Conservation (phyloP, 2,888 invertebrate genomes). For the Palloptera scutellata region DNA sequence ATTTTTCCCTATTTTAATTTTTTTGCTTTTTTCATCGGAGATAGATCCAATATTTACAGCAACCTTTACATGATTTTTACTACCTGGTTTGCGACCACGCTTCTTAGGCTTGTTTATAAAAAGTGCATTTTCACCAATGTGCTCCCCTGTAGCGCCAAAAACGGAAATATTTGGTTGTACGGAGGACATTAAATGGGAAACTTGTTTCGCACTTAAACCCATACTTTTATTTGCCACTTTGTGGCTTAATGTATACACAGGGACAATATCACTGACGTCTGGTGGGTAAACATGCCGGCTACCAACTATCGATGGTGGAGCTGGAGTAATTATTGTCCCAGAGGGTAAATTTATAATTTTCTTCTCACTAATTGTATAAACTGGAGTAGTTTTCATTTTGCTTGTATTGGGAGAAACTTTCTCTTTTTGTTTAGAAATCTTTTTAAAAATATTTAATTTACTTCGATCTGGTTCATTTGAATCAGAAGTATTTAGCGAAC, state of each 20-base stretch:
- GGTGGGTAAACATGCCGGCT: slow-evolving; percentile 40
- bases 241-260: too few relatives aligned
- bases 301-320: slow-evolving; percentile 40
- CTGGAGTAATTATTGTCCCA: slow-evolving; percentile 61
- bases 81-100: slow-evolving; percentile 59
- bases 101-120: slow-evolving; percentile 52
- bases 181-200: too few relatives aligned
- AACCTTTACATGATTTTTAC: slow-evolving; percentile 51
- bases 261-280: slow-evolving; percentile 13
- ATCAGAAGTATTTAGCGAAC: background rate
- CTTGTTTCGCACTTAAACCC: too few relatives aligned
- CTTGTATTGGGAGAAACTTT: slow-evolving; percentile 34
- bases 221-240: too few relatives aligned
- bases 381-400: slow-evolving; percentile 23
- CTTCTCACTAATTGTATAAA: slow-evolving; percentile 37
- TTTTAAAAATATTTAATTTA: slow-evolving; percentile 87
- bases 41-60: background rate
- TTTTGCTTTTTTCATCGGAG: slow-evolving; percentile 41
- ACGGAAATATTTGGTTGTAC: too few relatives aligned
- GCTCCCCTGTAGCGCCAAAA: too few relatives aligned
- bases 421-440: slow-evolving; percentile 71
- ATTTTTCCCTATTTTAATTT: slow-evolving; percentile 40
- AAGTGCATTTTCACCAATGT: too few relatives aligned
- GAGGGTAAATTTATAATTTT: slow-evolving; percentile 57
- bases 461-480: slow-evolving; percentile 75